These are phyloP conservation scores for Thalassaphorura encarpata DNA, from an alignment of 1,140 invertebrate species.

Conservation along the genomic window DNA sequence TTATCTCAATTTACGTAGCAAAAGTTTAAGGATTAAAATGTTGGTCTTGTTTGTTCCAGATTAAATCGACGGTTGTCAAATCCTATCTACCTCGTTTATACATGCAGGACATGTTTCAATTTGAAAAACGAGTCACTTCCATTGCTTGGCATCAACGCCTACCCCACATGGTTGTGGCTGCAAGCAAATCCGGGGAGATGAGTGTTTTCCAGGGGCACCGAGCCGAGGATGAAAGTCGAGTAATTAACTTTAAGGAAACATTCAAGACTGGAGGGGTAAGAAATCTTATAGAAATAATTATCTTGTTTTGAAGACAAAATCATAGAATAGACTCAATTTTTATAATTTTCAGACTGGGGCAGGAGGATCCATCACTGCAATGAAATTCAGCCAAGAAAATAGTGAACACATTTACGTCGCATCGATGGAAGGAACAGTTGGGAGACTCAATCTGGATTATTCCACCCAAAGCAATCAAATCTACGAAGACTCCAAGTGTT, in stretches of 20 bases:
- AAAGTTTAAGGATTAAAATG: too few relatives aligned
- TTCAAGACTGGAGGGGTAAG: conserved; percentile 5
- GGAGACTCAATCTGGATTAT: not conserved
- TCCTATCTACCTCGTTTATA: not conserved
- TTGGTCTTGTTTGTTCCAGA: not conserved
- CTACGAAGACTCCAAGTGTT: not conserved
- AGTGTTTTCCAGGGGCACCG: conserved; percentile 1
- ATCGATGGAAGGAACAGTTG: conserved; percentile 14
- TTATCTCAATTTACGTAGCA: too few relatives aligned
- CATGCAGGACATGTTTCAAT: not conserved
- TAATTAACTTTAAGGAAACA: not conserved
- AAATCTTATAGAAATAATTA: not conserved
- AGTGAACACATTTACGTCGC: conserved; percentile 6
- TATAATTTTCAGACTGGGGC: conserved; percentile 10
- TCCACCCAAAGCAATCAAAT: not conserved
- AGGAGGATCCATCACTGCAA: conserved; percentile 11
- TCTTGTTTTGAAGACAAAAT: not conserved
- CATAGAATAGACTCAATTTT: not conserved
- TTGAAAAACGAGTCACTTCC: conserved; percentile 9
- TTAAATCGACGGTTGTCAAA: not conserved
- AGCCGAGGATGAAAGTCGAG: not conserved
- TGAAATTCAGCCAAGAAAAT: conserved; percentile 15
- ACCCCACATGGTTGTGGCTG: conserved; percentile 13
- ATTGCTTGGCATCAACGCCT: conserved; percentile 17
- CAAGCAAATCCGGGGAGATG: conserved; percentile 19